Base-by-base conservation (phyloP, 1,140 invertebrate genomes). In the Euwallacea fornicatus region DNA sequence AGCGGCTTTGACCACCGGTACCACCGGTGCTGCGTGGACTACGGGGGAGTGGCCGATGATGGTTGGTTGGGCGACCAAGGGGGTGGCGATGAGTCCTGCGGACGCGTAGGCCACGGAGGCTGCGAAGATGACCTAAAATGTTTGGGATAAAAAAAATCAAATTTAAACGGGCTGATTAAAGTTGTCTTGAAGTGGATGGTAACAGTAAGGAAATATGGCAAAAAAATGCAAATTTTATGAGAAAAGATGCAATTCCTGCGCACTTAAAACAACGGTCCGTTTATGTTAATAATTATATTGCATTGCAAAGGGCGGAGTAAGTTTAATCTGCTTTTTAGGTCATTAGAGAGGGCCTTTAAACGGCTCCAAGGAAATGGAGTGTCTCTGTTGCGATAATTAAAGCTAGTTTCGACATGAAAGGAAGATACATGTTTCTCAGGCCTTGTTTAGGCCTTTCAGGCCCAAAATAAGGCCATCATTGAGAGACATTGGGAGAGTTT, bases 41-140 rank as follows among this genome's bases (percentile, higher is more conserved):
- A 75, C 64, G 9, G 85, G 84, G 74, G 85, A 73, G 50, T 61
- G 59, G 16, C 10, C 59, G 10, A 64, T 9, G 11, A 64, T 3
- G 13, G 46, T 16, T 13, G 42, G 46, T 10, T 61, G 59, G 62
- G 11, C 11, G 16, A 79, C 78, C 9, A 84, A 16, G 9, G 21
- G 59, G 62, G 11, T 11, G 16, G 80, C 78, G 10, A 84, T 74
- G 2, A 84, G 76, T 61, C 84, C 83, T 76, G 83, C 84, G 42
- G 82, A 82, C 63, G 84, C 85, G 76, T 82, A 85, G 68, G 85
- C 85, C 77, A 86, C 78, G 74, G 87, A 73, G 71, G 84, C 83
- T 59, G 81, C 78, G 77, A 86, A 81, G 66, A 82, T 80, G 65
- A 85, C 74, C 84, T 85, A 78, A n/a, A 76, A 74, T 33, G 21